Conservation (phyloP, 2,888 invertebrate species). For the Amblyteles armatorius region DNA sequence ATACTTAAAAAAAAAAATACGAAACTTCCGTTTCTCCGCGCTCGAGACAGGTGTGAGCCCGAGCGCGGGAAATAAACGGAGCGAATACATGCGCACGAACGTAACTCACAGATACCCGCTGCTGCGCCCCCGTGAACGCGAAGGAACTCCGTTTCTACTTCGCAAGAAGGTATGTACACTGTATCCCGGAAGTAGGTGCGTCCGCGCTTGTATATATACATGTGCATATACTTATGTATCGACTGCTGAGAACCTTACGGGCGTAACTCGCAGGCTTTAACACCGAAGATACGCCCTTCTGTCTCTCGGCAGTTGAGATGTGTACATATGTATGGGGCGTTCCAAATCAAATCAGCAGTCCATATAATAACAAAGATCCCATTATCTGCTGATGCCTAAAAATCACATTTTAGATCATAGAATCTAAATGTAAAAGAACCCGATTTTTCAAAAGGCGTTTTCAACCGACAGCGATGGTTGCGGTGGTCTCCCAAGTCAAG, state of each 20-base stretch:
- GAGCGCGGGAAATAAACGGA: slow-evolving; percentile 53
- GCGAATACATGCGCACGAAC: slow-evolving; percentile 35
- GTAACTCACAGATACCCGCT: slow-evolving; percentile 13
- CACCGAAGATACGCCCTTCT: not conserved
- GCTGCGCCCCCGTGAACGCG: slow-evolving; percentile 51
- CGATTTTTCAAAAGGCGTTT: no score
- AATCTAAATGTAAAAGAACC: no score
- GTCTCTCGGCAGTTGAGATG: no score
- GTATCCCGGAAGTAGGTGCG: slow-evolving; percentile 66
- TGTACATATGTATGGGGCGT: no score
- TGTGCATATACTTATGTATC: not conserved
- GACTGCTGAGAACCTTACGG: not conserved
- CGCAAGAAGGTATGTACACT: slow-evolving; percentile 22
- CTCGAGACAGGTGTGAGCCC: slow-evolving; percentile 22
- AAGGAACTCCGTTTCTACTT: slow-evolving; percentile 58
- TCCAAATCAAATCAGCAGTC: no score
- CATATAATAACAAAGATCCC: no score
- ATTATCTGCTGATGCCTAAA: no score
- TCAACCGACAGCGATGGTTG: no score
- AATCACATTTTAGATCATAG: no score
- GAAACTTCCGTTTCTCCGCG: slow-evolving; percentile 37
- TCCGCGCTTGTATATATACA: slow-evolving; percentile 20
- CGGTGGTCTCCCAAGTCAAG: no score
- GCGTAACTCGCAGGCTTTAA: not conserved
- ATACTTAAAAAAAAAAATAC: not conserved